Conservation (phyloP, 2,113 vertebrate genomes). For the Mionectes macconnelli region DNA sequence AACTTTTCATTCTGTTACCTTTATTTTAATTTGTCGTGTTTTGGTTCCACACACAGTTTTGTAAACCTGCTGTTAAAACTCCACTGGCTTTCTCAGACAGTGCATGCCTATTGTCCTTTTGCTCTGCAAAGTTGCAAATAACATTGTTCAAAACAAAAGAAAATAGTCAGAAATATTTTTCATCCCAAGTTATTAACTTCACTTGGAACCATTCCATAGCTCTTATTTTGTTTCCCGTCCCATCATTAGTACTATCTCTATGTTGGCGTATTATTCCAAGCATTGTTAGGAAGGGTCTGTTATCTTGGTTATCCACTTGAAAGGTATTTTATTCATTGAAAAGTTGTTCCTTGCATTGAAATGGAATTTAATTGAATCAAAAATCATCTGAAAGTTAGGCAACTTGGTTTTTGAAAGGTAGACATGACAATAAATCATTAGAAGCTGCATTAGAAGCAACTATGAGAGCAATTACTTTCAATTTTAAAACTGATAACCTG, state of each 20-base stretch:
- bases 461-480: neutral
- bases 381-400: neutral
- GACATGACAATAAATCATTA: neutral
- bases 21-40: neutral
- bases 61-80: neutral
- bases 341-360: neutral
- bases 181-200: neutral
- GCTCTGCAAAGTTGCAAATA: neutral
- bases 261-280: neutral
- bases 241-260: neutral
- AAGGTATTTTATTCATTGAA: neutral
- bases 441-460: neutral
- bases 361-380: neutral
- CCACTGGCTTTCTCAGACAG: neutral
- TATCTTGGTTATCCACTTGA: neutral
- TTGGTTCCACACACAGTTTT: neutral
- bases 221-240: neutral
- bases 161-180: neutral
- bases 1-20: neutral
- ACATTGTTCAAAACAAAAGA: neutral
- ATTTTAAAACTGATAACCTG: neutral
- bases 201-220: neutral
- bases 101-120: neutral
- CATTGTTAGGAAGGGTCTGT: neutral
- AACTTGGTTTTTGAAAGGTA: neutral